Conservation (phyloP, 2,888 invertebrate species). For the Mesorhabditis spiculigera region DNA sequence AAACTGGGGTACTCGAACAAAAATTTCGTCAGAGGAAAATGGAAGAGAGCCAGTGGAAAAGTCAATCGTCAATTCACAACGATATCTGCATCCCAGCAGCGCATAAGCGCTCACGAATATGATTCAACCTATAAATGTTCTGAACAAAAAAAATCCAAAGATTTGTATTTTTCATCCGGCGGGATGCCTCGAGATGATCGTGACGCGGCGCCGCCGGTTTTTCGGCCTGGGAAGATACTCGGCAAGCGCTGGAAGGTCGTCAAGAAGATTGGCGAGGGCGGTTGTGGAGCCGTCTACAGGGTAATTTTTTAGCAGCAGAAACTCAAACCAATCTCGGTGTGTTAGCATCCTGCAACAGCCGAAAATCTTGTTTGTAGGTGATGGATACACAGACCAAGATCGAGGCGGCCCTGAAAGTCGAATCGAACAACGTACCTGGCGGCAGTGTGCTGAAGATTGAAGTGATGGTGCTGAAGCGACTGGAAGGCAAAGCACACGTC, state of each 20-base stretch:
- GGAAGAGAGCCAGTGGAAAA: too few species aligned
- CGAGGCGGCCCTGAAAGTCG: constrained; percentile 40
- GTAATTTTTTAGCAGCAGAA: constrained; percentile 71
- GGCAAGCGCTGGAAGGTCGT: constrained; percentile 62
- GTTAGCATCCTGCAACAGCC: too few species aligned
- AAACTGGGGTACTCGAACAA: too few species aligned
- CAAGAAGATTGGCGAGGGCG: constrained; percentile 94
- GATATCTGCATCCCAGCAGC: too few species aligned
- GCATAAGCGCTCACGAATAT: too few species aligned
- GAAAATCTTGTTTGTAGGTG: neutral
- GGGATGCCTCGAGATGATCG: too few species aligned
- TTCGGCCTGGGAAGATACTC: constrained; percentile 20
- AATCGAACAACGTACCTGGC: constrained; percentile 35
- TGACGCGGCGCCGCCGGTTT: too few species aligned
- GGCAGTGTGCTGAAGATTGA: constrained; percentile 46
- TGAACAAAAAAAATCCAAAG: too few species aligned
- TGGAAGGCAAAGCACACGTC: constrained; percentile 28
- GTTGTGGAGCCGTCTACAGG: constrained; percentile 96
- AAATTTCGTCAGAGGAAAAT: too few species aligned
- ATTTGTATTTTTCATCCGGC: too few species aligned
- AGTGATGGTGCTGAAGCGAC: constrained; percentile 27
- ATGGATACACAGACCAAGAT: neutral
- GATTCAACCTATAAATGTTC: too few species aligned
- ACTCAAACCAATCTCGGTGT: constrained; percentile 41
- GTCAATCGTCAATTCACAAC: too few species aligned